Percentiles rank a stretch among this genome's conserved stretches.
phyloP scores from a whole-genome alignment of 2,888 invertebrate genomes.

The Philhelius pedissequus region DNA sequence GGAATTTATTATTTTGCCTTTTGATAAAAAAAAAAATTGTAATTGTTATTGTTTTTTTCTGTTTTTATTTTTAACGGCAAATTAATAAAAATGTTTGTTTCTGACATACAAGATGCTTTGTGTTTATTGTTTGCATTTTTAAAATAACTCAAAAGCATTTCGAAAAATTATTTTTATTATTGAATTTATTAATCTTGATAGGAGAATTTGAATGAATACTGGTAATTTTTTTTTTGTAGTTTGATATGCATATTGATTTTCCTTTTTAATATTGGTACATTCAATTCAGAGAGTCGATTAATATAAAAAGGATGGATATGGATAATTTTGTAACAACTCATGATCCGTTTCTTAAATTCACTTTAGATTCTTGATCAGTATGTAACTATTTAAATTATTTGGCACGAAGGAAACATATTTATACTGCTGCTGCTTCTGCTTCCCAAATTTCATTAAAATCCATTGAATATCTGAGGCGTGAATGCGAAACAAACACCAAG shows the following conservation, averaged over 20 bases:
- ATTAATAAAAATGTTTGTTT: not conserved
- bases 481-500: too few species aligned
- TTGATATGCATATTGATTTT: not conserved
- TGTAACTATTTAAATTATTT: too few species aligned
- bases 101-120: not conserved
- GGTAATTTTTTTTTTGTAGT: not conserved
- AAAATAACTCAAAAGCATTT: not conserved
- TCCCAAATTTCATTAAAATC: too few species aligned
- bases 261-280: not conserved
- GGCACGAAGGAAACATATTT: too few species aligned
- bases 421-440: too few species aligned
- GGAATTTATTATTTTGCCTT: slow-evolving; percentile 49
- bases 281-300: too few species aligned
- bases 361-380: too few species aligned
- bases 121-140: not conserved
- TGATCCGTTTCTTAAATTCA: too few species aligned
- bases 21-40: not conserved
- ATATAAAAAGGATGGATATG: too few species aligned
- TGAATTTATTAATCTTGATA: not conserved
- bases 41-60: not conserved
- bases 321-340: too few species aligned
- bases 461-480: too few species aligned
- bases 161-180: not conserved
- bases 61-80: not conserved
- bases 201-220: not conserved